These are phyloP conservation scores for Andrena praecox DNA, from an alignment of 2,888 invertebrate species.

Conservation along the genomic window DNA sequence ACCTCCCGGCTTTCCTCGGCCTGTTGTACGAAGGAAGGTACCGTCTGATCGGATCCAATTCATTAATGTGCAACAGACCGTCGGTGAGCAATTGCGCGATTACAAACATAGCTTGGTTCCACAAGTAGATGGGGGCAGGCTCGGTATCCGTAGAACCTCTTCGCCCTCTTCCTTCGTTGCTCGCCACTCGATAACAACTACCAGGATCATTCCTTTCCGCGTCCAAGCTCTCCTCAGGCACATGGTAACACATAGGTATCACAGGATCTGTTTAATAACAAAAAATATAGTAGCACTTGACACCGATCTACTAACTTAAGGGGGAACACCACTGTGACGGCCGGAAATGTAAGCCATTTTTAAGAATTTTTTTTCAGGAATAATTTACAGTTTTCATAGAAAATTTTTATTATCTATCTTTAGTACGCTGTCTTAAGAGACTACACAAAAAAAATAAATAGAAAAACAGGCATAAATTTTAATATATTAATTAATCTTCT, in stretches of 20 bases:
- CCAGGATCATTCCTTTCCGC: slow-evolving; percentile 90
- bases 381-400: too few species aligned
- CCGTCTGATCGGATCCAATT: slow-evolving; percentile 97
- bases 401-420: too few species aligned
- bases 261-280: slow-evolving; percentile 89
- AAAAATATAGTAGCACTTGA: slow-evolving; percentile 17
- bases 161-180: slow-evolving; percentile 86
- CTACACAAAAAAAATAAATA: too few species aligned
- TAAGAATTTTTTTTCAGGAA: too few species aligned
- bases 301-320: not conserved
- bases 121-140: slow-evolving; percentile 84
- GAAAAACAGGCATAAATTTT: too few species aligned
- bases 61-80: slow-evolving; percentile 95
- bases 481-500: too few species aligned
- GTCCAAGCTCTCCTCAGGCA: slow-evolving; percentile 91
- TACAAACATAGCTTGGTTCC: slow-evolving; percentile 98
- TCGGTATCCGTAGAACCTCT: slow-evolving; percentile 76
- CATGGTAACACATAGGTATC: slow-evolving; percentile 97
- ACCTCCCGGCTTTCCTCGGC: slow-evolving; percentile 95
- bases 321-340: too few species aligned
- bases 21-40: slow-evolving; percentile 98
- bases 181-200: slow-evolving; percentile 88
- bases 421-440: too few species aligned
- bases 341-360: too few species aligned
- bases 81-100: slow-evolving; percentile 96